These are phyloP conservation scores for Rhinolophus ferrumequinum DNA, from an alignment of 2,113 vertebrate genomes.

Conservation along the genomic window DNA sequence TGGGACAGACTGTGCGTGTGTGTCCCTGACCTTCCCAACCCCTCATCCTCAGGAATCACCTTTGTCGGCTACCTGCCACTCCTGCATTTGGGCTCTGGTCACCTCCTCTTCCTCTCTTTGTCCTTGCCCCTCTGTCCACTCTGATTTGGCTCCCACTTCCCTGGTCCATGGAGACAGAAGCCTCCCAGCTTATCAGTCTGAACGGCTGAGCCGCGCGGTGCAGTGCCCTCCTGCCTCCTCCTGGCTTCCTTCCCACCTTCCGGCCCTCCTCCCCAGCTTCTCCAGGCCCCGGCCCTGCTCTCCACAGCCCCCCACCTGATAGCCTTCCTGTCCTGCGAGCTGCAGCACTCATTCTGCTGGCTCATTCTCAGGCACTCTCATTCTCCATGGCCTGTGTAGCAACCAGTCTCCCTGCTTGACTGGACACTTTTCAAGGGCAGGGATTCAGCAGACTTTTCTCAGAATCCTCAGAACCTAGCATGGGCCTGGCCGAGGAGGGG, in stretches of 20 bases:
- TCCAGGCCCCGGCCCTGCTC: not conserved
- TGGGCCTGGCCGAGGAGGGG: not conserved
- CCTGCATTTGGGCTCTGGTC: not conserved
- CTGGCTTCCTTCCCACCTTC: not conserved
- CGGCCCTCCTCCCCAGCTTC: not conserved
- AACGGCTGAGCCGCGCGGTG: not conserved
- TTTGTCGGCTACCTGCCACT: not conserved
- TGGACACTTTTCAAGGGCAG: not conserved
- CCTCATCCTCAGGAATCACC: not conserved
- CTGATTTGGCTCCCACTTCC: not conserved
- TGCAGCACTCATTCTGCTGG: not conserved
- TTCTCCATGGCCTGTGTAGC: not conserved
- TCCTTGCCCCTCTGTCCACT: not conserved
- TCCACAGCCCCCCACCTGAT: not conserved
- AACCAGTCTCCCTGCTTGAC: not conserved
- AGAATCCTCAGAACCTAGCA: not conserved
- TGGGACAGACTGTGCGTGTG: not conserved
- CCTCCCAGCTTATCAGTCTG: not conserved
- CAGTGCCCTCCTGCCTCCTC: too few species aligned
- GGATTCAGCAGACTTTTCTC: not conserved
- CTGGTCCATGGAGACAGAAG: not conserved
- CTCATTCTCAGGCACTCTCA: not conserved
- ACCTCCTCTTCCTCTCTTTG: not conserved
- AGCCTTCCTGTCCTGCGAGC: not conserved
- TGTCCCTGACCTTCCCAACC: not conserved